These are phyloP conservation scores for Phrynosoma platyrhinos DNA, from an alignment of 2,113 vertebrate genomes.

Conservation along the genomic window DNA sequence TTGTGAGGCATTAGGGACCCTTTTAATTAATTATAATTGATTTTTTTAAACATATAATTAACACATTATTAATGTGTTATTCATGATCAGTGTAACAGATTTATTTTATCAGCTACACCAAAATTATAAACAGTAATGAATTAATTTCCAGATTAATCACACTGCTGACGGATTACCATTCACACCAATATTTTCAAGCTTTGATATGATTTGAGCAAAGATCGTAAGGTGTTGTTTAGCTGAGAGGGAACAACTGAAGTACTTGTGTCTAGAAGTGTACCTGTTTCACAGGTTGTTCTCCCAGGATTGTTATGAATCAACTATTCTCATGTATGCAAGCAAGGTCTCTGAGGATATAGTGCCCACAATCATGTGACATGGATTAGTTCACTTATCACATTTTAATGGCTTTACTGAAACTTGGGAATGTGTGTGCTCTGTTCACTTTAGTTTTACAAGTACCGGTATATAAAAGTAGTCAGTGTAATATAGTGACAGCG, in stretches of 20 bases:
- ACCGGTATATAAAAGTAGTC: not conserved
- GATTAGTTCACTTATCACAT: not conserved
- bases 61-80: no score
- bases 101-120: no score
- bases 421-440: not conserved
- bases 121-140: no score
- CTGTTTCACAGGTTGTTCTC: not conserved
- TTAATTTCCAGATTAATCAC: no score
- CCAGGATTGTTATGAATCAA: not conserved
- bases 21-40: no score
- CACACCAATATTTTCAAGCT: no score
- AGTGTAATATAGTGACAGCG: no score
- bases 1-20: no score
- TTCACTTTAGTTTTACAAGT: not conserved
- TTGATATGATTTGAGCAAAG: not conserved
- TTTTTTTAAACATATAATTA: no score
- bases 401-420: not conserved
- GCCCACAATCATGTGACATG: not conserved
- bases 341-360: not conserved
- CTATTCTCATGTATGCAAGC: not conserved
- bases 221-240: not conserved
- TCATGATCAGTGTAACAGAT: no score
- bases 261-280: not conserved
- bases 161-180: no score
- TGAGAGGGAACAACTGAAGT: not conserved